Base-by-base conservation (phyloP, 2,888 invertebrate genomes). In the Blera fallax region DNA sequence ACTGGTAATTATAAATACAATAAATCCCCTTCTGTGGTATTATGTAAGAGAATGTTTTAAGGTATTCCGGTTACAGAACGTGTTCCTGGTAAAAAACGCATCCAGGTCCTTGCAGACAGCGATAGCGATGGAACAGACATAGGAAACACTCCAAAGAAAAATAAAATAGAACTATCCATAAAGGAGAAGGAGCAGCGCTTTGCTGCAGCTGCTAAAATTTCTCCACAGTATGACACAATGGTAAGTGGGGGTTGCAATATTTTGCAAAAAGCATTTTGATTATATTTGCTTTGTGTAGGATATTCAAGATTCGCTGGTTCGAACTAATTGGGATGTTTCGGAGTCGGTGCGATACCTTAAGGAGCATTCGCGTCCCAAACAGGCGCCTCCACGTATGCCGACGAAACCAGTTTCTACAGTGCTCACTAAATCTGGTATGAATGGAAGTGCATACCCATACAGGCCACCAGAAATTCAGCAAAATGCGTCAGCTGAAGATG, bases 271-370 rank as follows among this genome's bases (percentile, higher is more conserved):
- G 3, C 21, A 16, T 56, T 11, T 54, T 16, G 7, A 40, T 18
- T 48, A 11, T 18, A 27, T 27, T 74, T 64, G 24, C 37, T 14
- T 45, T 52, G 58, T 87, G n/a, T 48, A 92, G 93, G 91, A 91
- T 62, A 89, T 93, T 40, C 93, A 93, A 90, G 93, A 93, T 87
- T 89, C 92, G 0, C 87, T 93, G 60, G 90, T 93, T 8, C 90
- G 90, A 29, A 90, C 90, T 40, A 89, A 91, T 52, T 93, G 93
- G 93, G 90, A 92, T 87, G 91, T 92, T 0, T 90, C 91, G 0
- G 89, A 90, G 8, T 91, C 92, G 3, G 89, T 91, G 4, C 88
- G 88, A 1, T 90, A 90, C 85, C 87, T 92, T 0, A 90, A 90
- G 74, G 90, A 90, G 34, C 89, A 91, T 74, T 89, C 89, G 34